A percentile compares a stretch with the other conserved stretches of the same genome.
Conservation (phyloP, 2,113 vertebrate genomes). For the Pseudorasbora parva region DNA sequence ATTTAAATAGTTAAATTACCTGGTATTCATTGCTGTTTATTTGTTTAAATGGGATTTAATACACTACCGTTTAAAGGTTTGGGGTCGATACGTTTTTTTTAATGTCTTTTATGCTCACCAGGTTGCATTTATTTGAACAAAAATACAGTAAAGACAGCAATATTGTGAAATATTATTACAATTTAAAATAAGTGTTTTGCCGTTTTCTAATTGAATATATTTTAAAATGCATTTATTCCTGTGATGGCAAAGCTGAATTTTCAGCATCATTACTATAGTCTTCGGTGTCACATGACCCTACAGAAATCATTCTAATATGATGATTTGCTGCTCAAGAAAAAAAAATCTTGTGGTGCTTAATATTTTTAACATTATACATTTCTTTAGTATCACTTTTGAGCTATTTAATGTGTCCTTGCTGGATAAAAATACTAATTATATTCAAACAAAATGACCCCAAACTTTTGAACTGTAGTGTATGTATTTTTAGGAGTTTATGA, state of each 20-base stretch:
- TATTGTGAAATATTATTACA: not conserved
- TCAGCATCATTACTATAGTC: too few species aligned
- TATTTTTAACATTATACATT: not conserved
- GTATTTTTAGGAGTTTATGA: constrained; percentile 37
- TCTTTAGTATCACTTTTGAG: not conserved
- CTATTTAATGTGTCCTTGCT: not conserved
- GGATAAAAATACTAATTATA: not conserved
- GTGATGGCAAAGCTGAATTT: too few species aligned
- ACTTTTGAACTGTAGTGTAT: not conserved
- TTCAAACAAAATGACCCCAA: not conserved
- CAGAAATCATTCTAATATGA: not conserved
- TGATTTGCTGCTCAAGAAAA: not conserved
- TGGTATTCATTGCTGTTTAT: not conserved
- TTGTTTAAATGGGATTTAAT: constrained; percentile 4
- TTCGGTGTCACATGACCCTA: not conserved
- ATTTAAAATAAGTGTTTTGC: not conserved
- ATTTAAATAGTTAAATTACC: not conserved
- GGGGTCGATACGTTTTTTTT: not conserved
- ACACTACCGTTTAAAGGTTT: not conserved
- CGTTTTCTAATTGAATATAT: not conserved
- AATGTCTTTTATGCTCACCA: not conserved
- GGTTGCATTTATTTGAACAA: not conserved
- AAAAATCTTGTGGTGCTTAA: not conserved
- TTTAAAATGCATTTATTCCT: not conserved
- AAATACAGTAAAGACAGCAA: not conserved